Base-by-base conservation (phyloP, 2,888 invertebrate genomes). In the Lasioglossum oenotherae region DNA sequence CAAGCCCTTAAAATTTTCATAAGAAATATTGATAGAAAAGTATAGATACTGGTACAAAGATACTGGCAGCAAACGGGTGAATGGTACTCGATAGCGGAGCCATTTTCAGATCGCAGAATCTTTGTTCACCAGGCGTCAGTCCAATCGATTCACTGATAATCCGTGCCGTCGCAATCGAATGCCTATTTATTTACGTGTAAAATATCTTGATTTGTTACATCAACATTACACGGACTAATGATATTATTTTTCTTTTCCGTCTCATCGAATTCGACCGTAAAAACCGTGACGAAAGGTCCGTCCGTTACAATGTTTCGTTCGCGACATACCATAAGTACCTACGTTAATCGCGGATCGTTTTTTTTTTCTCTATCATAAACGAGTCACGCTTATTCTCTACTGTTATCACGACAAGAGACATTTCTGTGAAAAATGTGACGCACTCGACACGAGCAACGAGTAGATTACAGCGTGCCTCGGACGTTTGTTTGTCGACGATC, bases 171-270 rank as follows among this genome's bases (percentile, higher is more conserved):
- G 75, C 85, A 74, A 82, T 84, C 75, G 82, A 87, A 88, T 85
- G 86, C 71, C 83, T 91, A 87, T 87, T 82, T 91, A 87, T 87
- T 82, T 90, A 88, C 85, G 81, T 91, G 91, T 92, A 92, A 92
- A 92, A 92, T 92, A 88, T 91, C 85, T 88, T 87, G 84, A 90
- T 88, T 88, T 80, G 60, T 85, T 87, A 89, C 38, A 81, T 85
- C 87, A 90, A 81, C 80, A 46, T 85, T 88, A 87, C 73, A 81
- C 80, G 81, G 27, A 73, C 90, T 90, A 91, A 79, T 83, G 81
- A 88, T 90, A 82, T 90, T 81, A 74, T 38, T 67, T 3, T 57
- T 57, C 12, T 4, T 19, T 49, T 19, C 23, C 49, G n/a, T 57
- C n/a, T 57, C 1, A n/a, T 84, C 84, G 88, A 87, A 82, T 87